Base-by-base conservation (phyloP, 2,888 invertebrate species). In the Drosophila neotestacea region DNA sequence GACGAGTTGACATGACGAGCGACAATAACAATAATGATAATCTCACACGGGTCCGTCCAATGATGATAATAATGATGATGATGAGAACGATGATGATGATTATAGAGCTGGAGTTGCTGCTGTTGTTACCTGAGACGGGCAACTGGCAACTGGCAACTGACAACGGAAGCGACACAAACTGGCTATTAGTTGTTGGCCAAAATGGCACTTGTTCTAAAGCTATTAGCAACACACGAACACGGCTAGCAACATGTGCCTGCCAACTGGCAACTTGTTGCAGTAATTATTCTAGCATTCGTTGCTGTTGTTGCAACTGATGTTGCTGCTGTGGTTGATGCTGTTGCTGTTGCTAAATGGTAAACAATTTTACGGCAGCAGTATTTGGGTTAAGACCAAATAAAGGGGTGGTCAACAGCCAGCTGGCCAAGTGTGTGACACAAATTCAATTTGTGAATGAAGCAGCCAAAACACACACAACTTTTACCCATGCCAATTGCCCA, bases 341-440 rank as follows among this genome's bases (percentile, higher is more conserved):
- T n/a, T 41, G 58, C 34, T 56, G 50, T 36, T 59, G 73, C 70
- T 88, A 83, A 88, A 85, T 85, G 86, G 88, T 80, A 80, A 88
- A 83, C 88, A 85, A 88, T 85, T 85, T 81, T 74, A 55, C 70
- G 44, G 56, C 73, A 63, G 71, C 76, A 65, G 87, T 86, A 86
- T 86, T 86, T 86, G 82, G 89, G 86, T 86, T 86, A 86, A 87
- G 87, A 87, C 86, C 86, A 86, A 86, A 86, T 89, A 86, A 88
- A 86, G 86, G 86, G 87, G 85, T 87, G 85, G 88, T 71, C 84
- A 78, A 60, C 72, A 32, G 54, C 52, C 54, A 54, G 56, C 56
- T 51, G 54, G 72, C 67, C 77, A 77, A 47, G 55, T 55, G 62
- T 55, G 62, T 55, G 55, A 73, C 85, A 86, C 87, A 85, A 81